Percentiles rank a stretch among this genome's conserved stretches.
Evolutionary conservation across 1,140 invertebrate genomes (phyloP).

Genomic region (Cyrtorhinus lividipennis): DNA sequence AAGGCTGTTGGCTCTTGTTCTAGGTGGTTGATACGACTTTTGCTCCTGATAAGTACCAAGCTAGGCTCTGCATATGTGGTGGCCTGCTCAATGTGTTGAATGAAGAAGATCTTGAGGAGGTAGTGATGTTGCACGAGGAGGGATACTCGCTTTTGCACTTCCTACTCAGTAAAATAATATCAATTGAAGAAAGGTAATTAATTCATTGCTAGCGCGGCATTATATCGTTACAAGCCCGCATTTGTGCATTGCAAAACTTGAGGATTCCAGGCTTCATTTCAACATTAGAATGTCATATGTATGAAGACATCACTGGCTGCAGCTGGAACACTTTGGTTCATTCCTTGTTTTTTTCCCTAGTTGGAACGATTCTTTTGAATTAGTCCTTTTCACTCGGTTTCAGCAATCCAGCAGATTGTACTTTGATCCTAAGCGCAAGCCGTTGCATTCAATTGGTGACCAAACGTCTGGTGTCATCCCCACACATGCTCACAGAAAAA

Average conservation of each 20-base stretch:
- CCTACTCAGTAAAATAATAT: neutral
- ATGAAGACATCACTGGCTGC: neutral
- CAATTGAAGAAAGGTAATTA: neutral
- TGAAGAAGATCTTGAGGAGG: constrained; percentile 2
- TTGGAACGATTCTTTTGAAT: neutral
- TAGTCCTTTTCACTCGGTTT: constrained; percentile 17
- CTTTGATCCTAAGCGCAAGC: constrained; percentile 29
- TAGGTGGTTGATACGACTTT: neutral
- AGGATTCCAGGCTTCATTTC: neutral
- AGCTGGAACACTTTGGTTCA: neutral
- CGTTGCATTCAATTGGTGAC: constrained; percentile 13
- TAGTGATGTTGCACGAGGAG: neutral
- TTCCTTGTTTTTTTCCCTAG: neutral
- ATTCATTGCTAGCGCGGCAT: neutral
- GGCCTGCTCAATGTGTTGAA: constrained; percentile 9
- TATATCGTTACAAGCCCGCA: neutral
- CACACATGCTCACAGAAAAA: neutral
- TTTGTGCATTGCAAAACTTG: neutral
- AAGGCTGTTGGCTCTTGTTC: neutral
- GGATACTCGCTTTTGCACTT: neutral
- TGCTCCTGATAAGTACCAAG: neutral
- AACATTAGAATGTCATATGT: neutral
- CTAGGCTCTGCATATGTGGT: constrained; percentile 2
- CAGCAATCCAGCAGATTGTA: constrained; percentile 31
- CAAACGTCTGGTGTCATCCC: neutral